These are phyloP conservation scores for Rotaria macrura DNA, from an alignment of 2,888 invertebrate genomes.

Conservation along the genomic window DNA sequence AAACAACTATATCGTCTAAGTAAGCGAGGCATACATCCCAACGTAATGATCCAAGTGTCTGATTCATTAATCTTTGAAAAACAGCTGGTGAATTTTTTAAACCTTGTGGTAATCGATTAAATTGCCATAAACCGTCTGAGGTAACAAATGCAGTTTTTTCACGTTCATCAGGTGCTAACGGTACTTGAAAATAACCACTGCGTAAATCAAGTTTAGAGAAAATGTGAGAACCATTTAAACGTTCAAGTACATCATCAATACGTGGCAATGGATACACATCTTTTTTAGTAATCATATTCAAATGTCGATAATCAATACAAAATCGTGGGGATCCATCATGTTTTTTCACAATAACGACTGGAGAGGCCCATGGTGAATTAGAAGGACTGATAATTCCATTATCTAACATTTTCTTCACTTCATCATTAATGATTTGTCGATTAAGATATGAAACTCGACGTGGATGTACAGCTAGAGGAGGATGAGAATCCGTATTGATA, in stretches of 20 bases:
- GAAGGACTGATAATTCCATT: not conserved
- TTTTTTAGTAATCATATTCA: not conserved
- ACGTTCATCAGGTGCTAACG: not conserved
- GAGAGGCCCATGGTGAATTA: not conserved
- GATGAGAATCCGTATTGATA: no score
- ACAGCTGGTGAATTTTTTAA: not conserved
- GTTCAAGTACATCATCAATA: not conserved
- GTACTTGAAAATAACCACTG: not conserved
- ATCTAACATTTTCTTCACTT: not conserved
- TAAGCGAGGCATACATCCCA: no score
- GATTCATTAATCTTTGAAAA: slow-evolving; percentile 8
- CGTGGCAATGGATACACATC: no score
- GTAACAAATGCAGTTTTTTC: not conserved
- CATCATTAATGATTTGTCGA: no score
- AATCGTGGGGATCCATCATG: not conserved
- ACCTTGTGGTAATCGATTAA: no score
- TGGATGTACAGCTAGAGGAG: no score
- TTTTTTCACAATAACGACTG: not conserved
- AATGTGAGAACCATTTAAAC: no score
- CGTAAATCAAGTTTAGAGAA: no score
- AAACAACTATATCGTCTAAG: not conserved
- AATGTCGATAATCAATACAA: not conserved
- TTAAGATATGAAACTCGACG: no score
- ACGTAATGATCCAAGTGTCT: no score
- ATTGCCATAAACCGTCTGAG: not conserved